Conservation (phyloP, 2,797 vertebrate species). For the Hafferia zeledoni region DNA sequence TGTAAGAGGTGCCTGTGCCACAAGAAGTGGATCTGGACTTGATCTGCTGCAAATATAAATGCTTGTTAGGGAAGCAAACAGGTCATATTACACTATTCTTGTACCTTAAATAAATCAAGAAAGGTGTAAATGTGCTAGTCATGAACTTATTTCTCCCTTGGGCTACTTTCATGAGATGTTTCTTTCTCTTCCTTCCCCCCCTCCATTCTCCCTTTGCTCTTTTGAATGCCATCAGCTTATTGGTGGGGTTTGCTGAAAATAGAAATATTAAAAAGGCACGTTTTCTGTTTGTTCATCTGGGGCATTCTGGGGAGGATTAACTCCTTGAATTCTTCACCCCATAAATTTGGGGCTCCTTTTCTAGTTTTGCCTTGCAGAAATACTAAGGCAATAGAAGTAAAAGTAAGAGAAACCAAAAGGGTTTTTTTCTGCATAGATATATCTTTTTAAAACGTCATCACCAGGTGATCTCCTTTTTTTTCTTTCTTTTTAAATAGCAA, state of each 20-base stretch:
- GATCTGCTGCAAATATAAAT: constrained; percentile 31
- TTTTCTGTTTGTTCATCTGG: constrained; percentile 14
- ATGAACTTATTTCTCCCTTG: constrained; percentile 60
- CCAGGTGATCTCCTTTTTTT: background rate
- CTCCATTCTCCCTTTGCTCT: background rate
- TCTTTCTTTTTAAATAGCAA: background rate
- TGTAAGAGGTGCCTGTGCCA: background rate
- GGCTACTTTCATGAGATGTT: constrained; percentile 47
- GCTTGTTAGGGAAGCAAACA: constrained; percentile 54
- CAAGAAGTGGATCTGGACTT: constrained; percentile 43
- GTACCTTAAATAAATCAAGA: constrained; percentile 66
- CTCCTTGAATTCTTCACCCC: background rate
- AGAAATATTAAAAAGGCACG: background rate
- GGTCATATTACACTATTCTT: constrained; percentile 55
- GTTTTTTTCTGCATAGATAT: background rate
- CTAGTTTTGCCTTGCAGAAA: background rate
- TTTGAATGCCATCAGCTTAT: constrained; percentile 5
- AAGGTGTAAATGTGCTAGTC: constrained; percentile 69
- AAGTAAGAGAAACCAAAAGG: background rate
- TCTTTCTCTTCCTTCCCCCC: constrained; percentile 23
- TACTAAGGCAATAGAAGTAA: background rate
- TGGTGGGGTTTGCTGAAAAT: background rate
- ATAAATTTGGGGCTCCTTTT: background rate
- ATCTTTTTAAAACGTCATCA: background rate
- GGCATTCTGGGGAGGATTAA: background rate